phyloP scores from a whole-genome alignment of 2,113 vertebrate species.

The Pontoporia blainvillei region DNA sequence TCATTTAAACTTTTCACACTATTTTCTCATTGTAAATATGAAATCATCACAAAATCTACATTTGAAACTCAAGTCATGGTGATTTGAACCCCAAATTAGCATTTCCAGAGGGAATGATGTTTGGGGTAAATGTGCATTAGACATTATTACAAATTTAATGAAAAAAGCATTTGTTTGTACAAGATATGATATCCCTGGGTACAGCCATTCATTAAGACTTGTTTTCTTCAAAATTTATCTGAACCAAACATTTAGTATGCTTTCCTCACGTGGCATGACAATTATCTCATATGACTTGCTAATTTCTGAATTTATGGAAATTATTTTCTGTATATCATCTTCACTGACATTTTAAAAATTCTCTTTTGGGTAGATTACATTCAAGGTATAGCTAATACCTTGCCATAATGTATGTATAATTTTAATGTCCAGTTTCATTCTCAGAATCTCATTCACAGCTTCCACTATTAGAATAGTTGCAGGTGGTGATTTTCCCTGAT shows the following conservation, averaged over 20 bases:
- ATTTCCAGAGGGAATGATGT: not conserved
- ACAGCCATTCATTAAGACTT: fast-evolving
- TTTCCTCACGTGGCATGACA: fast-evolving
- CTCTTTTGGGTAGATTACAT: not conserved
- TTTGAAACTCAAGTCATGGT: not conserved
- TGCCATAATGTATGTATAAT: not conserved
- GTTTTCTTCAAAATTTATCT: not conserved
- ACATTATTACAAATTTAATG: not conserved
- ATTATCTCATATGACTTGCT: fast-evolving
- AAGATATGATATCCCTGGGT: not conserved
- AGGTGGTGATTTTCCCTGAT: not conserved
- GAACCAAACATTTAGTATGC: not conserved
- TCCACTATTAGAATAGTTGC: fast-evolving
- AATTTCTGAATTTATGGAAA: not conserved
- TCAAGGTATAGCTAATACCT: not conserved
- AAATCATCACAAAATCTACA: not conserved
- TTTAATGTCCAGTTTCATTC: not conserved
- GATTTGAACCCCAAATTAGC: not conserved
- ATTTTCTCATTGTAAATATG: not conserved
- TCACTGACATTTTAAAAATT: not conserved
- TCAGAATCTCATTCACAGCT: not conserved
- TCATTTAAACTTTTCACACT: not conserved
- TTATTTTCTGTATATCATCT: fast-evolving
- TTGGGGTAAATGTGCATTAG: not conserved
- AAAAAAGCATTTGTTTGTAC: not conserved